These are phyloP conservation scores for Scolopax mira DNA, from an alignment of 2,113 vertebrate species.

Conservation along the genomic window DNA sequence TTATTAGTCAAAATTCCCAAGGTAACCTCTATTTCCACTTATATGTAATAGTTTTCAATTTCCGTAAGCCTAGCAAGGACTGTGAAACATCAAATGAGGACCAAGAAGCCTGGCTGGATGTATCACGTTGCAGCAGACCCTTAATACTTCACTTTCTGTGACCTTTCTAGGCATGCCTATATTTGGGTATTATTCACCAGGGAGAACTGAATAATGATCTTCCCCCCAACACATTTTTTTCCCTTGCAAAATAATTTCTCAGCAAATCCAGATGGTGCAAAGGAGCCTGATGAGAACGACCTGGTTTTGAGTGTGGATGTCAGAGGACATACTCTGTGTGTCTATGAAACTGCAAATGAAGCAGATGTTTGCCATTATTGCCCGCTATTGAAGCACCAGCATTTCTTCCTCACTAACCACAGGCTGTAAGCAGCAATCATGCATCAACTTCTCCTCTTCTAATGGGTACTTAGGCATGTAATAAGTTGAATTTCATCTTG, in stretches of 20 bases:
- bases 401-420: neutral
- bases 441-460: slow-evolving; percentile 6
- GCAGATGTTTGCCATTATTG: slow-evolving; percentile 43
- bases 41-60: neutral
- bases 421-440: neutral
- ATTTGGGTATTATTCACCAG: neutral
- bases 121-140: neutral
- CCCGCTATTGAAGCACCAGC: neutral
- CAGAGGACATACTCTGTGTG: neutral
- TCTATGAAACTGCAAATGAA: neutral
- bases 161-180: neutral
- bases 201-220: neutral
- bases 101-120: neutral
- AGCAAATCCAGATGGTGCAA: slow-evolving; percentile 5
- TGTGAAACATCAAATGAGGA: neutral
- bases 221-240: neutral
- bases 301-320: neutral
- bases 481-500: slow-evolving; percentile 44
- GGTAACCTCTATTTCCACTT: neutral
- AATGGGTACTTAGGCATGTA: slow-evolving; percentile 2
- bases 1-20: neutral
- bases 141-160: neutral
- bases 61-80: neutral
- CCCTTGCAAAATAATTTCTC: neutral
- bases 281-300: neutral